phyloP scores from a whole-genome alignment of 30 jellyfish, hydroid and myxozoan species.

The Chrysaora quinquecirrha region DNA sequence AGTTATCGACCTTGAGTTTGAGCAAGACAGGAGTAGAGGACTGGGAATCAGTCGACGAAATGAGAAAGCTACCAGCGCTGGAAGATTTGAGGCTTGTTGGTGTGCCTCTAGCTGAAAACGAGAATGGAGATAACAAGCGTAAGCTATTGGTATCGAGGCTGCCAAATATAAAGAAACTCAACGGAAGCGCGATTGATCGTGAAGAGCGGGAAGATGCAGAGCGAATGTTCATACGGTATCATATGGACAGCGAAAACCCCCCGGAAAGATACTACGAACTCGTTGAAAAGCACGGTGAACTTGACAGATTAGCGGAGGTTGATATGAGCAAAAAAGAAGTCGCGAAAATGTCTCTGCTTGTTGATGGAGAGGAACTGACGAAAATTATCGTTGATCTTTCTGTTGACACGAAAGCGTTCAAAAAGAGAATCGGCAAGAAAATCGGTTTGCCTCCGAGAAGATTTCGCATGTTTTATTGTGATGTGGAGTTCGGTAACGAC shows the following conservation, averaged over 20 bases:
- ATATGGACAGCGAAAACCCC: slow-evolving; percentile 64
- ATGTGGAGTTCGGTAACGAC: neutral
- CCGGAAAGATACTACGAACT: slow-evolving; percentile 88
- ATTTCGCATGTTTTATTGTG: slow-evolving; percentile 31
- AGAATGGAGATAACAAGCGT: slow-evolving; percentile 58
- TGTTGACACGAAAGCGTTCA: slow-evolving; percentile 1
- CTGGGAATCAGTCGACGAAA: slow-evolving; percentile 82
- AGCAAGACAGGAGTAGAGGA: slow-evolving; percentile 62
- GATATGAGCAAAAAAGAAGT: slow-evolving; percentile 49
- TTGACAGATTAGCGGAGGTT: slow-evolving; percentile 82
- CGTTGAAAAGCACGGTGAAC: slow-evolving; percentile 72
- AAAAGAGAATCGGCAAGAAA: slow-evolving; percentile 19
- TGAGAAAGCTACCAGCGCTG: slow-evolving; percentile 68
- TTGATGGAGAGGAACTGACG: slow-evolving; percentile 17
- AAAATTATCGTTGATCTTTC: slow-evolving; percentile 51
- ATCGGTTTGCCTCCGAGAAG: slow-evolving; percentile 41
- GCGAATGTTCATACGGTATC: slow-evolving; percentile 77
- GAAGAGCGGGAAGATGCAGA: slow-evolving; percentile 92
- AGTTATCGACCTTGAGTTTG: slow-evolving; percentile 70
- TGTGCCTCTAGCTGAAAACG: slow-evolving; percentile 70
- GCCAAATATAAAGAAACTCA: slow-evolving; percentile 77
- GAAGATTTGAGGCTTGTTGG: slow-evolving; percentile 75
- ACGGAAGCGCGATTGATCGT: slow-evolving; percentile 70
- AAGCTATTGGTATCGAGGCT: slow-evolving; percentile 71
- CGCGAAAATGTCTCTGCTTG: slow-evolving; percentile 4